Conservation (phyloP, 2,797 vertebrate genomes). For the Valencia hispanica region DNA sequence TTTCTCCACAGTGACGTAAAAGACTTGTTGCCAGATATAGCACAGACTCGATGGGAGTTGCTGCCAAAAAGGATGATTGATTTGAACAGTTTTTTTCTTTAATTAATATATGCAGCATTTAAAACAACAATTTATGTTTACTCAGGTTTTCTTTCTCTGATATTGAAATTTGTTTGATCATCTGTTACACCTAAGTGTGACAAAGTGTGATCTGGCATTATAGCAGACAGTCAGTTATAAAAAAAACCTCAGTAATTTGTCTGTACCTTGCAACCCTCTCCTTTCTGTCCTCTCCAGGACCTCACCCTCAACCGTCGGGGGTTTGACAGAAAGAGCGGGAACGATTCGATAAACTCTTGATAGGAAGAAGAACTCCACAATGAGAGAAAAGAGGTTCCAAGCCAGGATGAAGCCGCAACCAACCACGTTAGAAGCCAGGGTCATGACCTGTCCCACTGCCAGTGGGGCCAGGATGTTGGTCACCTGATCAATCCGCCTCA, state of each 20-base stretch:
- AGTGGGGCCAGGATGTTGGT: constrained; percentile 83
- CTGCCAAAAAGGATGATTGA: background rate
- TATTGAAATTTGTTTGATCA: background rate
- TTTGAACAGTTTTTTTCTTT: too few species aligned
- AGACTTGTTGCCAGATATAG: background rate
- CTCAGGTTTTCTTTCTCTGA: background rate
- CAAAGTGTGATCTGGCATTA: background rate
- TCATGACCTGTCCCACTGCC: constrained; percentile 84
- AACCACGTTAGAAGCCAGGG: constrained; percentile 83
- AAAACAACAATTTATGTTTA: too few species aligned
- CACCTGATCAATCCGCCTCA: constrained; percentile 84
- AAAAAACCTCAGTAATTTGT: background rate
- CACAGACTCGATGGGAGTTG: background rate
- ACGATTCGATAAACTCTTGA: constrained; percentile 84
- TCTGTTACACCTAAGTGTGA: background rate
- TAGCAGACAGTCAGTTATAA: background rate
- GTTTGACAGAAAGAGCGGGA: constrained; percentile 79
- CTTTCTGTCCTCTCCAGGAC: constrained; percentile 73
- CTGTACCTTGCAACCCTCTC: constrained; percentile 70
- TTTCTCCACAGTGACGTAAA: background rate
- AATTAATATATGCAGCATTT: too few species aligned
- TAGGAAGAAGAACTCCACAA: constrained; percentile 86
- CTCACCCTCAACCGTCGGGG: constrained; percentile 60
- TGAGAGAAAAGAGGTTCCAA: constrained; percentile 86
- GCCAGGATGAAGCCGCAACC: constrained; percentile 86